Base-by-base conservation (phyloP, 1,140 invertebrate genomes). In the Procambarus virginalis region DNA sequence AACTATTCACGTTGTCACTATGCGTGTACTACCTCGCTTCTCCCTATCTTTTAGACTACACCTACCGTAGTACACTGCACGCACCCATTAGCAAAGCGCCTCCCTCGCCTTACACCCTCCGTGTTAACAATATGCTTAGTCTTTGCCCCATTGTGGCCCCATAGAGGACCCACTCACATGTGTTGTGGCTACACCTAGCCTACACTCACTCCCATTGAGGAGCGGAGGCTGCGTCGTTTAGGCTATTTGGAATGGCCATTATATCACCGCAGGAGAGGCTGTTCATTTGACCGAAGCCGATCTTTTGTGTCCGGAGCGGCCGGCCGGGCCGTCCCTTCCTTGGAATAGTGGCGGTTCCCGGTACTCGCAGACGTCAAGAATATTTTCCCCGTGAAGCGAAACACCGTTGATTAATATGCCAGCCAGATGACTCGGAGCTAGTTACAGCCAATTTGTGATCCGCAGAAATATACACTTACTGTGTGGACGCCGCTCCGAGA, bases 131-230 rank as follows among this genome's bases (percentile, higher is more conserved):
- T 34, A 34, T 34, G 34, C 34, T 34, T 34, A 34, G 34, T 34
- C 34, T 34, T 34, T 34, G 34, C 34, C 34, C 34, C 34, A 34
- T 34, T 34, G 34, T 34, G 34, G 34, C 34, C 34, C 34, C 34
- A 34, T 34, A 34, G 34, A 60, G 17, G 17, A 82, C 12, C 6
- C 81, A 84, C 55, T 64, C 60, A 46, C 34, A 46, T 60, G 34
- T 22, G 55, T 55, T 75, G 82, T 6, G 12, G 80, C 70, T 73
- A 51, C 82, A 49, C 49, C 20, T 78, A 51, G 20, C 48, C 49
- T 84, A 75, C 68, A 51, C 82, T 75, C 82, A 75, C 82, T 22
- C 82, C 70, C 80, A 82, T 82, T 82, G 34, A 82, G 58, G 34
- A 22, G n/a, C 80, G 46, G 12, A 48, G 55, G 1, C 17, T n/a